These are phyloP conservation scores for Ciconia stormi DNA, from an alignment of 2,113 vertebrate species.

Conservation along the genomic window DNA sequence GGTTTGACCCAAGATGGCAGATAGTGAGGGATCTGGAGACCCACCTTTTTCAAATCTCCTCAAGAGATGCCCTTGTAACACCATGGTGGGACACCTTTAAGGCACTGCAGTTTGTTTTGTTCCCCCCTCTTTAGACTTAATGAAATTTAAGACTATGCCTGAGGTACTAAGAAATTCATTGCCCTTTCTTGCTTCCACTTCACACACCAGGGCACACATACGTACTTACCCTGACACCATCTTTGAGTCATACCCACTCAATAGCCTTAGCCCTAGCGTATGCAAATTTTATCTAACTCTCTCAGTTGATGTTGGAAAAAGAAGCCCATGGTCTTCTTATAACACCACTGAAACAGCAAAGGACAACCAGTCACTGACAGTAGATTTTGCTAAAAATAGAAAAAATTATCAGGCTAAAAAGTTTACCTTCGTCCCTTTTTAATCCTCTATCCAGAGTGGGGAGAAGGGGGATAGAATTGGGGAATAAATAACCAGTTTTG, in stretches of 20 bases:
- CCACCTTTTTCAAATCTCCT: background rate
- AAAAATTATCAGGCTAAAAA: background rate
- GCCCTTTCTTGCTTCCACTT: background rate
- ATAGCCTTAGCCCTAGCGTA: background rate
- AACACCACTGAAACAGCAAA: background rate
- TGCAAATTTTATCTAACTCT: background rate
- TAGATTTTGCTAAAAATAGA: background rate
- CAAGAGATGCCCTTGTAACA: background rate
- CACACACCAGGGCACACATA: background rate
- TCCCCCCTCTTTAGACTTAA: background rate
- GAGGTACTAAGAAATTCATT: background rate
- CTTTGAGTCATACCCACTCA: background rate
- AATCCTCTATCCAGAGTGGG: fast-evolving
- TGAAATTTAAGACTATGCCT: background rate
- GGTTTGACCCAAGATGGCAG: background rate
- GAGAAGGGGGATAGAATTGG: background rate
- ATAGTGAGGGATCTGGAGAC: background rate
- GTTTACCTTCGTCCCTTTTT: background rate
- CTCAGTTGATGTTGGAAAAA: background rate
- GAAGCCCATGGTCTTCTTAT: background rate
- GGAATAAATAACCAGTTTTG: background rate
- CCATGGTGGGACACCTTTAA: background rate
- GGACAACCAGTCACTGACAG: background rate
- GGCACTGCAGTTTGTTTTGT: background rate
- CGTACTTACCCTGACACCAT: background rate